Conservation (phyloP, 1,140 invertebrate genomes). For the Drosophila insularis region DNA sequence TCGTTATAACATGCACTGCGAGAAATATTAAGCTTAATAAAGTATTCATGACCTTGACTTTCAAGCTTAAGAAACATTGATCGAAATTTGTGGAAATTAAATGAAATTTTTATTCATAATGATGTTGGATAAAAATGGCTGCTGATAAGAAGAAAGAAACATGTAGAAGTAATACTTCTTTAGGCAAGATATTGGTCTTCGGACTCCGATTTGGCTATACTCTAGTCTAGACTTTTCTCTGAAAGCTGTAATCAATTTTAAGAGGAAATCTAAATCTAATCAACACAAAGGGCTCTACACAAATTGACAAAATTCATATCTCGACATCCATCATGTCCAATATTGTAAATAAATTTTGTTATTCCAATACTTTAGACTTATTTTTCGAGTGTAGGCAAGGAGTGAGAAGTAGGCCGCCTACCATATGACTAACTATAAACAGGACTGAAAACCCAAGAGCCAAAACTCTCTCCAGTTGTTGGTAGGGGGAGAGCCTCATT, state of each 20-base stretch:
- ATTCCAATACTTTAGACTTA: neutral
- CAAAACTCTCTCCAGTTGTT: neutral
- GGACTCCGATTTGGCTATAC: no score
- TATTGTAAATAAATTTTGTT: no score
- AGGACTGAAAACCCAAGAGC: slow-evolving; percentile 43
- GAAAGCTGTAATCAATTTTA: no score
- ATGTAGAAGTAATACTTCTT: no score
- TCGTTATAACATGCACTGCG: slow-evolving; percentile 27
- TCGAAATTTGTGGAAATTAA: neutral
- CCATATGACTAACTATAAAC: slow-evolving; percentile 73
- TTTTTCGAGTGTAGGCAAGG: neutral
- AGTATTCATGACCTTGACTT: neutral
- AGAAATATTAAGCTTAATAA: neutral
- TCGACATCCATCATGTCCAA: no score
- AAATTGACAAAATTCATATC: no score
- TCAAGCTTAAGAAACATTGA: neutral
- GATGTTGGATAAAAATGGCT: no score
- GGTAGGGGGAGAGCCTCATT: slow-evolving; percentile 42
- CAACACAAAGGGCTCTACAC: no score
- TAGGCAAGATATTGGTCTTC: no score
- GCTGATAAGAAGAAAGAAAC: no score
- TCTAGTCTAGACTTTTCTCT: no score
- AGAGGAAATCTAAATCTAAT: no score
- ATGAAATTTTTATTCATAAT: neutral
- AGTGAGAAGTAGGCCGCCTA: neutral